Base-by-base conservation (phyloP, 2,113 vertebrate genomes). In the Trogon surrucura region DNA sequence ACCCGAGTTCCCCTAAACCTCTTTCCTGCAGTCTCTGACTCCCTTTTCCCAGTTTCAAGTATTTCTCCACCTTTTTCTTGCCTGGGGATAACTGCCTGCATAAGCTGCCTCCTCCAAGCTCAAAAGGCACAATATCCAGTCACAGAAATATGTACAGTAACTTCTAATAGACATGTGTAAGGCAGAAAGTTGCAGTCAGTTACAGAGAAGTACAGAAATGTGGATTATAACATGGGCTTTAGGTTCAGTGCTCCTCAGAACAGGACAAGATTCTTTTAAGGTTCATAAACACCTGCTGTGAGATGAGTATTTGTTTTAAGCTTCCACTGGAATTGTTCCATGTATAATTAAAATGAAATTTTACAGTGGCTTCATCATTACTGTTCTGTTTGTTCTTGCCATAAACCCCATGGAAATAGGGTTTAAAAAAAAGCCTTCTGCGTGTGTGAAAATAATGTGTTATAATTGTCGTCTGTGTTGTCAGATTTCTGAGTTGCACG, bases 401-500 rank as follows among this genome's bases (percentile, higher is more conserved):
- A 16, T 64, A 30, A 78, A 83, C 73, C 10, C 3, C 11, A 20
- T 2, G 23, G 64, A 54, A 80, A 44, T 20, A 45, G 9, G 19
- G 70, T 9, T 87, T 6, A 44, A 84, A 91, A 87, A 38, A 0
- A 64, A 71, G 57, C 11, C 5, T 50, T 82, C 66, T 64, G 3
- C 29, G 7, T 58, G 7, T 26, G 11, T 88, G 44, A 71, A 75
- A 64, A 53, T 53, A 51, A 83, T 1, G 1, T 61, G 32, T 20
- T 73, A 17, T n/a, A 25, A 65, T 60, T 94, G 5, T 71, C 81
- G n/a, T 75, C 72, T 95, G 74, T 54, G 27, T 73, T 50, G 1
- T 10, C 84, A 98, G 98, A 96, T 94, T 50, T 98, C 80, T 27
- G 96, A 96, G 60, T 57, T 93, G 54, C 91, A 92, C 25, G 91